phyloP scores from a whole-genome alignment of 2,888 invertebrate species.

The Hydropsyche betteni region DNA sequence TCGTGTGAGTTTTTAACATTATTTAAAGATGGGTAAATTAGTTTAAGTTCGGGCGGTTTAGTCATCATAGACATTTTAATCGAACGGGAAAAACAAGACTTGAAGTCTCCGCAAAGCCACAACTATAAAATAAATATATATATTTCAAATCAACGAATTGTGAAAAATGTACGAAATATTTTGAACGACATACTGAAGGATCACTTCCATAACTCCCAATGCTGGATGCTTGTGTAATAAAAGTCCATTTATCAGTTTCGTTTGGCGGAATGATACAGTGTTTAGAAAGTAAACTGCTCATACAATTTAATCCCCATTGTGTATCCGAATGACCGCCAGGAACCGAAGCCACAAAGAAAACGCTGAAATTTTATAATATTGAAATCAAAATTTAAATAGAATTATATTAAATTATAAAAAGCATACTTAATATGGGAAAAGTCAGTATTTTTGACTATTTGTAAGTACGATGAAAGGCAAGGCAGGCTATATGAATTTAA shows the following conservation, averaged over 20 bases:
- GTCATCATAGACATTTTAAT: constrained; percentile 58
- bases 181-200: constrained; percentile 57
- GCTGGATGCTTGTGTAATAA: constrained; percentile 90
- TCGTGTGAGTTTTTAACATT: constrained; percentile 89
- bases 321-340: constrained; percentile 81
- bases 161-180: neutral
- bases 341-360: constrained; percentile 84
- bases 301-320: constrained; percentile 72
- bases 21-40: constrained; percentile 81
- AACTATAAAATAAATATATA: constrained; percentile 54
- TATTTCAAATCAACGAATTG: neutral
- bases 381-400: constrained; percentile 57
- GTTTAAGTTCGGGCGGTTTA: constrained; percentile 64
- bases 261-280: constrained; percentile 67
- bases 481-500: constrained; percentile 76
- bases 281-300: constrained; percentile 71
- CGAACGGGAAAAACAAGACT: constrained; percentile 64
- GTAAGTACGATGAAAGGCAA: constrained; percentile 76
- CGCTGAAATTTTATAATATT: constrained; percentile 66
- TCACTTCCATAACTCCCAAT: constrained; percentile 85
- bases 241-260: constrained; percentile 69
- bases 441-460: constrained; percentile 79
- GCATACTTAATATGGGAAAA: constrained; percentile 82
- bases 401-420: constrained; percentile 26
- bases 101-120: constrained; percentile 83